phyloP scores from a whole-genome alignment of 1,140 invertebrate genomes.

The Micrasema minimum region DNA sequence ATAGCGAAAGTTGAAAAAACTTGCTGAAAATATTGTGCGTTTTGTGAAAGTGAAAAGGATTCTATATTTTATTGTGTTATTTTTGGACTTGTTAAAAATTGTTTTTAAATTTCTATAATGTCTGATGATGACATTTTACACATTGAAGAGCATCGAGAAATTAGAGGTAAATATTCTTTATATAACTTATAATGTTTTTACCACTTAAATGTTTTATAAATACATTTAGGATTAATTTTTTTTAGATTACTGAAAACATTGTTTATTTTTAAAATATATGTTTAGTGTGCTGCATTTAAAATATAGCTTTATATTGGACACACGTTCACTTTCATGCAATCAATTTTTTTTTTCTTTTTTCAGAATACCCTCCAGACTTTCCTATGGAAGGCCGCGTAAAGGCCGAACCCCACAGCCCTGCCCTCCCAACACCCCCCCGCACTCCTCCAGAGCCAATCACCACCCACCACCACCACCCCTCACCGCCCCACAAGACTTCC shows the following conservation, averaged over 20 bases:
- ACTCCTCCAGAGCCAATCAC: conserved; percentile 71
- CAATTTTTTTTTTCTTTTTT: too few relatives aligned
- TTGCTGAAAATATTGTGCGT: too few relatives aligned
- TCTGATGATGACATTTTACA: conserved; percentile 44
- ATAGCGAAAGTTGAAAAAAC: too few relatives aligned
- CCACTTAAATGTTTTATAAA: too few relatives aligned
- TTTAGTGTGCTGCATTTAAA: too few relatives aligned
- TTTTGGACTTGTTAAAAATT: too few relatives aligned
- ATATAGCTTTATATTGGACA: too few relatives aligned
- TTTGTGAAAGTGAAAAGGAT: conserved; percentile 1
- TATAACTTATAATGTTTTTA: too few relatives aligned
- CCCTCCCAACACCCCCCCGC: conserved; percentile 76
- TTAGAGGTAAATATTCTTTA: conserved; percentile 47
- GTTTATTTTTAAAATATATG: too few relatives aligned
- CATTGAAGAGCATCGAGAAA: conserved; percentile 43
- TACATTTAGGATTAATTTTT: too few relatives aligned
- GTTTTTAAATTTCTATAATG: conserved; percentile 35
- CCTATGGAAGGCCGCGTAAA: conserved; percentile 68
- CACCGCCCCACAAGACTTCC: conserved; percentile 52
- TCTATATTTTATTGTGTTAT: not conserved
- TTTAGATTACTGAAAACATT: too few relatives aligned
- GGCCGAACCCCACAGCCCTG: conserved; percentile 72
- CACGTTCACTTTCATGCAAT: too few relatives aligned
- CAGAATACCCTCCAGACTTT: conserved; percentile 66
- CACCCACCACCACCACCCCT: conserved; percentile 52